Conservation (phyloP, 2,797 vertebrate species). For the Leptodactylus fallax region DNA sequence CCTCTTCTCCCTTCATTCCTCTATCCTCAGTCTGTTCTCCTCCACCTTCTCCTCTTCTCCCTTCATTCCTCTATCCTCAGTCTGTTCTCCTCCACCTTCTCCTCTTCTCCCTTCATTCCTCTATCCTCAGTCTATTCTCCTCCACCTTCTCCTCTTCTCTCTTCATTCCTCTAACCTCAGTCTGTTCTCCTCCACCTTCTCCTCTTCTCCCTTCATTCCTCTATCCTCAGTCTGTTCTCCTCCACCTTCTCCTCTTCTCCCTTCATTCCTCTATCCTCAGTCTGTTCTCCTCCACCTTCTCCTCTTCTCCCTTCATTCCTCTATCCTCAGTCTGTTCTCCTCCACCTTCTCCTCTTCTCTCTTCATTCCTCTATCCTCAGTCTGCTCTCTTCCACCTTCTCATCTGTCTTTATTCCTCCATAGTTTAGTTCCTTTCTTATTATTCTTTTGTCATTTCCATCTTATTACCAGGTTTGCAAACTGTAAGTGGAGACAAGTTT, state of each 20-base stretch:
- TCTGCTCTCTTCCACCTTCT: no score
- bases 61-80: no score
- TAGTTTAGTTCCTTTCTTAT: neutral
- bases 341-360: neutral
- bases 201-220: no score
- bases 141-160: neutral
- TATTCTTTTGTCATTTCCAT: neutral
- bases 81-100: neutral
- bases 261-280: neutral
- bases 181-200: neutral
- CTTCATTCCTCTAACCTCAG: neutral
- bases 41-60: neutral
- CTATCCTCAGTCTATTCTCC: neutral
- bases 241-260: no score
- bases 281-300: neutral
- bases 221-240: no score
- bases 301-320: neutral
- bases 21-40: neutral
- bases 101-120: neutral
- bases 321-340: neutral
- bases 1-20: neutral
- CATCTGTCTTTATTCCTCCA: neutral
- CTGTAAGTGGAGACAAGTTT: conserved; percentile 69
- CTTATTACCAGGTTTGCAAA: conserved; percentile 67
- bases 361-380: no score